These are phyloP conservation scores for Erinaceus europaeus DNA, from an alignment of 2,113 vertebrate genomes.

Conservation along the genomic window DNA sequence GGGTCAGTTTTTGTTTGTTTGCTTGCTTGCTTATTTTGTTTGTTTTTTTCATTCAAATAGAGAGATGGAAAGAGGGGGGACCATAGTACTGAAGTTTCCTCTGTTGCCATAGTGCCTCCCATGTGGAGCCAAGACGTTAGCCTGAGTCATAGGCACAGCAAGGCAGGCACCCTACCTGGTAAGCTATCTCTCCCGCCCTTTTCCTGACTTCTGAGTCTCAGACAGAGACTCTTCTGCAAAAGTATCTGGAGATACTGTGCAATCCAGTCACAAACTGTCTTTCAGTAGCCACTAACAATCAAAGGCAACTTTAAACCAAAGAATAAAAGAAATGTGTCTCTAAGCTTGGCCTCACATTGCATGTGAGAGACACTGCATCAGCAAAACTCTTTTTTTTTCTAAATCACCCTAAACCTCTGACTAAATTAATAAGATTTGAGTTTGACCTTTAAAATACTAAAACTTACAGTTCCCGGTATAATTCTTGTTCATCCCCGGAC, in stretches of 20 bases:
- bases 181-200: no score
- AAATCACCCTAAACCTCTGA: constrained; percentile 60
- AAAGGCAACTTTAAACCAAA: constrained; percentile 60
- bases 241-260: background rate
- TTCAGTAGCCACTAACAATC: constrained; percentile 63
- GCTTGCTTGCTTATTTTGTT: no score
- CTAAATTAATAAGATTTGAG: constrained; percentile 64
- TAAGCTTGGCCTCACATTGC: constrained; percentile 44
- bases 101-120: no score
- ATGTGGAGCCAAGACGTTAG: no score
- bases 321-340: constrained; percentile 36
- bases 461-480: constrained; percentile 80
- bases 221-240: background rate
- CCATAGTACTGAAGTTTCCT: no score
- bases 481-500: constrained; percentile 76
- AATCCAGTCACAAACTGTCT: constrained; percentile 25
- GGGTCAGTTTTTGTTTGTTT: no score
- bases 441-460: constrained; percentile 80
- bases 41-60: no score
- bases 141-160: no score
- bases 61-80: no score
- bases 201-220: constrained; percentile 24
- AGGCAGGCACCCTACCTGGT: no score
- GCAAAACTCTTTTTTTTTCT: constrained; percentile 55
- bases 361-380: constrained; percentile 11